Conservation (phyloP, 2,797 vertebrate species). For the Melanotaenia maccullochi region DNA sequence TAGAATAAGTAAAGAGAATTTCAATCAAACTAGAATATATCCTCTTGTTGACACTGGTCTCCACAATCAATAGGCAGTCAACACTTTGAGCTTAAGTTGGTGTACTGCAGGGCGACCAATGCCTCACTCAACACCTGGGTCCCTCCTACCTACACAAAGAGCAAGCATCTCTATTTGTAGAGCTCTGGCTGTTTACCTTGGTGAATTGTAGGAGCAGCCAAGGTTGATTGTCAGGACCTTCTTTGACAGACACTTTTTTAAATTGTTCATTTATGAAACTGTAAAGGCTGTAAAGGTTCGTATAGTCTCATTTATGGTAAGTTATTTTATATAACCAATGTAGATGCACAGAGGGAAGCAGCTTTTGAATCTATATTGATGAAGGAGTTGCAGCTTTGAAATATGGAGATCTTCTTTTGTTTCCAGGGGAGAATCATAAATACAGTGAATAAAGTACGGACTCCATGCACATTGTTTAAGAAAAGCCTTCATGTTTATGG, state of each 20-base stretch:
- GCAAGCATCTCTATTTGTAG: constrained; percentile 47
- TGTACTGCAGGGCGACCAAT: constrained; percentile 60
- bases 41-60: constrained; percentile 70
- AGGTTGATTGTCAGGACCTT: constrained; percentile 24
- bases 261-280: neutral
- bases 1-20: constrained; percentile 76
- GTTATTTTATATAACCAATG: neutral
- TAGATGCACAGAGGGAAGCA: too few relatives aligned
- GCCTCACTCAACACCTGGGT: constrained; percentile 64
- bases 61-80: constrained; percentile 74
- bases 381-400: too few relatives aligned
- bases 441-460: too few relatives aligned
- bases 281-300: neutral
- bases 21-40: constrained; percentile 78
- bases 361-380: too few relatives aligned
- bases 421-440: too few relatives aligned
- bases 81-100: constrained; percentile 69
- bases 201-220: constrained; percentile 19
- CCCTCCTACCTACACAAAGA: constrained; percentile 50
- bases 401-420: too few relatives aligned
- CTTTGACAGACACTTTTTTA: constrained; percentile 14
- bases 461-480: too few relatives aligned
- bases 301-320: neutral
- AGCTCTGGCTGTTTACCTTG: constrained; percentile 43
- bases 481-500: too few relatives aligned